These are phyloP conservation scores for Polydrusus pterygomalis DNA, from an alignment of 2,888 invertebrate species.

Conservation along the genomic window DNA sequence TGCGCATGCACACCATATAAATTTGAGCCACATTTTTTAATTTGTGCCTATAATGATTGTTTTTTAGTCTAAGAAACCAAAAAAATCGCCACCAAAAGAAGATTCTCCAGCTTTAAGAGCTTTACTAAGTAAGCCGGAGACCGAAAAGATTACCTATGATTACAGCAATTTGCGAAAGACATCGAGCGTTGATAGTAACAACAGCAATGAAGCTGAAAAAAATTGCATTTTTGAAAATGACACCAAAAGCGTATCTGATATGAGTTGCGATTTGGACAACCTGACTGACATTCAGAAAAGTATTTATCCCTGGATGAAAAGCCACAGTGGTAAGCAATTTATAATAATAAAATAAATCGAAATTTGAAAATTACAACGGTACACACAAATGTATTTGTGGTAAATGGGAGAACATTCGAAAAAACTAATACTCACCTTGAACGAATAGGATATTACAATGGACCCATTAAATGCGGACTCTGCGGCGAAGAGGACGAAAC, in stretches of 20 bases:
- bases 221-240: slow-evolving; percentile 73
- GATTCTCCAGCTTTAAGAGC: slow-evolving; percentile 78
- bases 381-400: too few relatives aligned
- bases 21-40: too few relatives aligned
- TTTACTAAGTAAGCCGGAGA: slow-evolving; percentile 71
- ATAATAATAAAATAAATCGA: too few relatives aligned
- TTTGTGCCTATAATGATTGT: not conserved
- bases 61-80: slow-evolving; percentile 51
- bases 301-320: slow-evolving; percentile 78
- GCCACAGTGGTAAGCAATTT: slow-evolving; percentile 70
- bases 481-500: too few relatives aligned
- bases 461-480: too few relatives aligned
- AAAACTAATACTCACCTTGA: too few relatives aligned
- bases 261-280: slow-evolving; percentile 42
- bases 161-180: slow-evolving; percentile 61
- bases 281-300: slow-evolving; percentile 52
- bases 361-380: too few relatives aligned
- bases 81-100: slow-evolving; percentile 57
- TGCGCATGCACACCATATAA: too few relatives aligned
- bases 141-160: slow-evolving; percentile 67
- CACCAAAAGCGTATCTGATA: slow-evolving; percentile 65
- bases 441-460: too few relatives aligned
- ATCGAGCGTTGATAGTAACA: slow-evolving; percentile 56
- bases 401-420: too few relatives aligned
- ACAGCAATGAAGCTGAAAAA: slow-evolving; percentile 62